Percentiles rank a stretch among this genome's conserved stretches.
Evolutionary conservation across 2,888 invertebrate genomes (phyloP).

Genomic region (Protophormia terraenovae): DNA sequence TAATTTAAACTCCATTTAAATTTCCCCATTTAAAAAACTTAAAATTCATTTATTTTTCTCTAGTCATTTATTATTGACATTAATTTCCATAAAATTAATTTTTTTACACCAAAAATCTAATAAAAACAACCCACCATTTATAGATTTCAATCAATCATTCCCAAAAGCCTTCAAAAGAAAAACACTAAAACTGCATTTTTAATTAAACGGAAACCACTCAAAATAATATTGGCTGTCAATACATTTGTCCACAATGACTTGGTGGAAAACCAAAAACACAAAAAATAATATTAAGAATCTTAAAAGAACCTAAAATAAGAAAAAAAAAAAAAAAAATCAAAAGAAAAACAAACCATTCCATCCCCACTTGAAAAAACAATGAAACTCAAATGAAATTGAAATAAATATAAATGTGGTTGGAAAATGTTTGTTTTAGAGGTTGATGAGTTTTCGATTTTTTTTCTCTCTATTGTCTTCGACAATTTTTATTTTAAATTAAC

Average conservation of each 20-base stretch:
- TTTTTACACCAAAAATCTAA: background rate
- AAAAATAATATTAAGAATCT: background rate
- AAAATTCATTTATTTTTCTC: background rate
- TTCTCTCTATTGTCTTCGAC: background rate
- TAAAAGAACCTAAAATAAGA: slow-evolving; percentile 4
- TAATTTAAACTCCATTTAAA: too few relatives aligned
- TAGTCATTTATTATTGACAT: background rate
- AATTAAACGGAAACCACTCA: slow-evolving; percentile 61
- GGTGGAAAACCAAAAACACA: background rate
- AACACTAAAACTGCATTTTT: slow-evolving; percentile 39
- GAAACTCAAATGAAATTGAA: slow-evolving; percentile 28
- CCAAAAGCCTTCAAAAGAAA: background rate
- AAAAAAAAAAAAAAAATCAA: background rate
- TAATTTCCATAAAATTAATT: slow-evolving; percentile 21
- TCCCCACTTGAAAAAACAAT: slow-evolving; percentile 48
- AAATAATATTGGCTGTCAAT: slow-evolving; percentile 61
- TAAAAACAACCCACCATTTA: background rate
- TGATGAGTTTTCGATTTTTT: slow-evolving; percentile 44
- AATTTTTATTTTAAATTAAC: slow-evolving; percentile 53
- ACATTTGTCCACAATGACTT: slow-evolving; percentile 44
- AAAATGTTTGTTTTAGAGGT: slow-evolving; percentile 20
- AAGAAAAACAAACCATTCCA: background rate
- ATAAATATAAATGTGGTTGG: slow-evolving; percentile 24
- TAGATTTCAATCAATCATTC: slow-evolving; percentile 25
- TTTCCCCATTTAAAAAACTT: too few relatives aligned